phyloP scores from a whole-genome alignment of 1,140 invertebrate genomes.

The Rhagoletis pomonella region DNA sequence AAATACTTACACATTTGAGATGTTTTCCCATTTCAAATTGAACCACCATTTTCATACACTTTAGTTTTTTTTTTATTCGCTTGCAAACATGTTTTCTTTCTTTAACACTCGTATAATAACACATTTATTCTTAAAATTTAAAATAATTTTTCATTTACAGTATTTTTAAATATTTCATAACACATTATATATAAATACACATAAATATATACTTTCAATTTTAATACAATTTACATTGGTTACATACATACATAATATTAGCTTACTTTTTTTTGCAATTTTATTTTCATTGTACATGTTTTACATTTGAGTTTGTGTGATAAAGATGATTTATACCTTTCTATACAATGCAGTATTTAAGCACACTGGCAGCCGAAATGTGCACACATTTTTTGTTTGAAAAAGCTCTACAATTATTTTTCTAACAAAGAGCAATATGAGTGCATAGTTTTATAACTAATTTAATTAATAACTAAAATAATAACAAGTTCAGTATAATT shows the following conservation, averaged over 20 bases:
- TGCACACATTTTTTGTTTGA: not conserved
- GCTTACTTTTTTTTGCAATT: no score
- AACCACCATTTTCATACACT: not conserved
- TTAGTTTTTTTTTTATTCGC: not conserved
- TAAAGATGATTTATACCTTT: no score
- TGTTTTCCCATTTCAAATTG: not conserved
- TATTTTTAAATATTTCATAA: conserved; percentile 11
- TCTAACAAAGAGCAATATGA: no score
- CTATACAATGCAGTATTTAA: no score
- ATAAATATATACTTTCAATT: not conserved
- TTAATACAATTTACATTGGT: not conserved
- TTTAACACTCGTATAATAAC: not conserved
- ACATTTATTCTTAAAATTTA: conserved; percentile 8
- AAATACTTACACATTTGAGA: no score
- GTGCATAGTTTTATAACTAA: no score
- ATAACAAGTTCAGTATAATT: not conserved
- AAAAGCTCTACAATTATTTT: not conserved
- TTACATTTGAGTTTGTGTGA: no score
- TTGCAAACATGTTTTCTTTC: not conserved
- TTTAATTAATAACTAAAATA: not conserved
- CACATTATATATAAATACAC: not conserved
- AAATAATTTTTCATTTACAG: not conserved
- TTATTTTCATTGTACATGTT: no score
- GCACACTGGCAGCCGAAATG: no score
- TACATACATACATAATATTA: not conserved